phyloP scores from a whole-genome alignment of 2,113 vertebrate genomes.

The Kobus ellipsiprymnus region DNA sequence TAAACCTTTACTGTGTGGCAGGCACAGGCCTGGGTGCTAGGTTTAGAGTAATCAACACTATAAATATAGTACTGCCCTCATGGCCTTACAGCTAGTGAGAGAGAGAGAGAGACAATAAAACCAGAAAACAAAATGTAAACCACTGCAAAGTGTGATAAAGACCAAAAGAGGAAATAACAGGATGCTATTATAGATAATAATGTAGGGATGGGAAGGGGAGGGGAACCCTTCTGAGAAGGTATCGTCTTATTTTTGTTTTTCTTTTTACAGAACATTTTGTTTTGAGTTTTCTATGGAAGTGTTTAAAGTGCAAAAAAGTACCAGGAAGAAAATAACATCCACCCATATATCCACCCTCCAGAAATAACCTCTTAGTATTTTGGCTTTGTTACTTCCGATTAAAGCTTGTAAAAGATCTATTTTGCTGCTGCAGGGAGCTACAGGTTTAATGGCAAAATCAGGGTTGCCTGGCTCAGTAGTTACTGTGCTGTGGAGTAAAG shows the following conservation, averaged over 20 bases:
- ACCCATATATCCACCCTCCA: slow-evolving; percentile 20
- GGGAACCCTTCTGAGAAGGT: not conserved
- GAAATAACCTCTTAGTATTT: slow-evolving; percentile 30
- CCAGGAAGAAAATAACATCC: slow-evolving; percentile 53
- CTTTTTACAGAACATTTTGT: slow-evolving; percentile 39
- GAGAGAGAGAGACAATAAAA: slow-evolving; percentile 17
- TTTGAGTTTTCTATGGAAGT: slow-evolving; percentile 44
- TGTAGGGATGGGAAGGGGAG: not conserved
- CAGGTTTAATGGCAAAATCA: not conserved
- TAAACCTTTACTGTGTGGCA: not conserved
- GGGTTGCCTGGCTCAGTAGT: not conserved
- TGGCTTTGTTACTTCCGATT: slow-evolving; percentile 1
- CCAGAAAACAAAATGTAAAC: not conserved
- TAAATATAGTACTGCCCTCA: not conserved
- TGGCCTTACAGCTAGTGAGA: not conserved
- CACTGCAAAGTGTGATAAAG: not conserved
- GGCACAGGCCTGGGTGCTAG: not conserved
- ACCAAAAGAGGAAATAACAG: not conserved
- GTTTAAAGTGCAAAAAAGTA: slow-evolving; percentile 41
- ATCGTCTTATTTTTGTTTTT: slow-evolving; percentile 34
- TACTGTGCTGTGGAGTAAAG: not conserved
- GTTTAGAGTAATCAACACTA: not conserved
- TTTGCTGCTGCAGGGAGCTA: not conserved
- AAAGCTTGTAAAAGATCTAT: not conserved
- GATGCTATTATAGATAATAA: slow-evolving; percentile 18